A percentile compares a stretch with the other conserved stretches of the same genome.
phyloP scores from a whole-genome alignment of 1,140 invertebrate genomes.

The Eumaeus atala region DNA sequence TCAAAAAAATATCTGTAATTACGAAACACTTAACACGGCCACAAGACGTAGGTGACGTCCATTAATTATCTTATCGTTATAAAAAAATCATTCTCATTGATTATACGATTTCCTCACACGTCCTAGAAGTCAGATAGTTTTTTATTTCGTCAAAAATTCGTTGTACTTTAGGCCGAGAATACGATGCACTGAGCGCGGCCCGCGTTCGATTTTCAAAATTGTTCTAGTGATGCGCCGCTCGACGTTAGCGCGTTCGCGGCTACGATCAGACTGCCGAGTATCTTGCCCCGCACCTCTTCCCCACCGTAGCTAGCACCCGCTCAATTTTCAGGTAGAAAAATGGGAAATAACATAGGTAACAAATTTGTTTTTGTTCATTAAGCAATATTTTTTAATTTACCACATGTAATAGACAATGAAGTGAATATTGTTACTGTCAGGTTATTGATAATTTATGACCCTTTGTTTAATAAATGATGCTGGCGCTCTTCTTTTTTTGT shows the following conservation, averaged over 20 bases:
- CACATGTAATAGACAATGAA: neutral
- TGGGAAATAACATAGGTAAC: constrained; percentile 34
- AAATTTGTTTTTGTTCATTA: constrained; percentile 47
- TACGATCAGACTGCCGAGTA: constrained; percentile 47
- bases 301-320: constrained; percentile 32
- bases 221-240: constrained; percentile 21
- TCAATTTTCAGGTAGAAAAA: constrained; percentile 56
- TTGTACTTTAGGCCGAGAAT: constrained; percentile 43
- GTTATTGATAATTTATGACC: constrained; percentile 8
- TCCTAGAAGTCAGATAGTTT: constrained; percentile 31
- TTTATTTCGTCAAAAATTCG: constrained; percentile 32
- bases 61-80: constrained; percentile 53
- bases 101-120: constrained; percentile 40
- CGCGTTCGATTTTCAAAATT: constrained; percentile 28
- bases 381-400: constrained; percentile 26
- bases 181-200: constrained; percentile 26
- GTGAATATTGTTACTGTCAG: constrained; percentile 27
- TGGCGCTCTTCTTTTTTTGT: neutral
- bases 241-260: constrained; percentile 39
- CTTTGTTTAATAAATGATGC: neutral
- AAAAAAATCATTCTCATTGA: constrained; percentile 38
- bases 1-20: constrained; percentile 33
- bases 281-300: constrained; percentile 38
- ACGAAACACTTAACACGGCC: constrained; percentile 42
- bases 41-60: constrained; percentile 39